Base-by-base conservation (phyloP, 2,113 vertebrate genomes). In the Oncorhynchus keta region DNA sequence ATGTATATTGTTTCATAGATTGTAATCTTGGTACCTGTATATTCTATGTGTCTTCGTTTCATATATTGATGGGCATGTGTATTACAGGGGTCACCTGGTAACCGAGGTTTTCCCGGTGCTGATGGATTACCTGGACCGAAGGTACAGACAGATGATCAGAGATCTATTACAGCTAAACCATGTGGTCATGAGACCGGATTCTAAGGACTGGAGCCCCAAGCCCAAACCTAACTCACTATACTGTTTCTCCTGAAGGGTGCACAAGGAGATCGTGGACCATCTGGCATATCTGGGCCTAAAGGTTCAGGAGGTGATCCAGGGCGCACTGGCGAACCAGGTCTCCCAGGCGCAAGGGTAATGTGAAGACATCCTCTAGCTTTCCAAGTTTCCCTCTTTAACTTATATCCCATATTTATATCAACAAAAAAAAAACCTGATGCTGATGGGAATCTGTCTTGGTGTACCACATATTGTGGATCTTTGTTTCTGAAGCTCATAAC, bases 271-370 rank as follows among this genome's bases (percentile, higher is more conserved):
- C 95, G 98, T 81, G 98, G 98, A 74, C 93, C 86, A 73, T 92
- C 95, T 68, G 98, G 98, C 62, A 93, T 93, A 76, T 85, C 90
- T 3, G 98, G 98, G 22, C 98, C 98, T 1, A 99, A 99, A 91
- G 97, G 95, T 83, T 93, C 97, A n/a, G 87, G 94, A 45, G 98
- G 98, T 51, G 97, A 99, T 80, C 97, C 95, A n/a, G 98, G 98
- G 0, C 96, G 98, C 68, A 93, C 94, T n/a, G 98, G 98, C 35
- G 98, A 99, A 81, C 95, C 97, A 82, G 98, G 98, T 48, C 95
- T 99, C 49, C 97, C 98, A 3, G 98, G 98, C 24, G 98, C 97
- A 90, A 95, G 97, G 95, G 98, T 99, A 95, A 96, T 62, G n/a
- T 62, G 18, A 22, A 62, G 7, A 62, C n/a, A n/a, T 22, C 7